Evolutionary conservation across 2,888 invertebrate species (phyloP).

Genomic region (Seira ritae): DNA sequence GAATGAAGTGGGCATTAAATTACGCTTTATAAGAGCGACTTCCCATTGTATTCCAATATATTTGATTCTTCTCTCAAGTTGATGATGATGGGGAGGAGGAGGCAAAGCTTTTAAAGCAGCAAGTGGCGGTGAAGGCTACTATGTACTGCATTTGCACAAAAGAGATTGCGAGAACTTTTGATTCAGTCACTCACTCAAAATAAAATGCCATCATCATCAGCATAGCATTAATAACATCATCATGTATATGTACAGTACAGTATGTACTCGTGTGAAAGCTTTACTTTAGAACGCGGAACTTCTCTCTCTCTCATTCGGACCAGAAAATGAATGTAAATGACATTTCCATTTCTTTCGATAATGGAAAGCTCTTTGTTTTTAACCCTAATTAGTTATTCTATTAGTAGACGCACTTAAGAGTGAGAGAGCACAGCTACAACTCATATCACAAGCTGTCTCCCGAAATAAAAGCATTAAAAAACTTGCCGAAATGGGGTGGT

Average conservation of each 20-base stretch:
- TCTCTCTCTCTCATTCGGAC: conserved; percentile 49
- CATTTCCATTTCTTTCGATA: conserved; percentile 64
- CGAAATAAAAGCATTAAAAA: conserved; percentile 53
- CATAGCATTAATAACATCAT: neutral
- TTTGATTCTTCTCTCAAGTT: too few species aligned
- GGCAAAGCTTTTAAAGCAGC: too few species aligned
- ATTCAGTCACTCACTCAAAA: conserved; percentile 54
- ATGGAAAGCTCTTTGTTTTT: conserved; percentile 63
- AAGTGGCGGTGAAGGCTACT: neutral
- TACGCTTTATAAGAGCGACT: too few species aligned
- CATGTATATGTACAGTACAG: conserved; percentile 1
- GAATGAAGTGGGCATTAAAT: too few species aligned
- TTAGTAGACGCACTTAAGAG: conserved; percentile 61
- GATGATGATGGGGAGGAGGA: too few species aligned
- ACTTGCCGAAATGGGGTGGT: conserved; percentile 30
- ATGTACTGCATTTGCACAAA: neutral
- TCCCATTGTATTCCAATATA: too few species aligned
- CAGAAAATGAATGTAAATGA: conserved; percentile 62
- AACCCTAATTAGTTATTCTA: conserved; percentile 64
- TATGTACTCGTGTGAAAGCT: conserved; percentile 19
- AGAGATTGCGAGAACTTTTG: conserved; percentile 55
- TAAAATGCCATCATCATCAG: conserved; percentile 56
- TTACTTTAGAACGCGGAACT: neutral
- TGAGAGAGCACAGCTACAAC: conserved; percentile 13
- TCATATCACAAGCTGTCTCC: conserved; percentile 29